phyloP scores from a whole-genome alignment of 2,113 vertebrate genomes.

The Erythrocercus mccallii region DNA sequence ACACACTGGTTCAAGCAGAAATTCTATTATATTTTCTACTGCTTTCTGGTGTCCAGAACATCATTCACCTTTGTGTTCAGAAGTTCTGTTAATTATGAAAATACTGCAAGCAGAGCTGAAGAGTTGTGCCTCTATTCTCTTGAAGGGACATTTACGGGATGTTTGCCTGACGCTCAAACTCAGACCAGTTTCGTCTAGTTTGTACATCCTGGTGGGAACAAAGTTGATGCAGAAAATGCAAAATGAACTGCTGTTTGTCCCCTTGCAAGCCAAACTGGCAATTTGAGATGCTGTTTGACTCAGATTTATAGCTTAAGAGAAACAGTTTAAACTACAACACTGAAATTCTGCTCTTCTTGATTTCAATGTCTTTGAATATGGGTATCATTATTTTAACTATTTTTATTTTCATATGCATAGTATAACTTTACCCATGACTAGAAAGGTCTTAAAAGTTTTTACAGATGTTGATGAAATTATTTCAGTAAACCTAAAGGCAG shows the following conservation, averaged over 20 bases:
- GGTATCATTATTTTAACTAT: neutral
- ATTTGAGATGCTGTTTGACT: neutral
- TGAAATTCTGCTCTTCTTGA: neutral
- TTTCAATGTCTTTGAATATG: neutral
- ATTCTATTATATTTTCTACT: neutral
- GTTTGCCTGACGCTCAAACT: neutral
- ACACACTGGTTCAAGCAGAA: neutral
- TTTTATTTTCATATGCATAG: neutral
- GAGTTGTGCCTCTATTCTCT: neutral
- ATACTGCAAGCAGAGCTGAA: neutral
- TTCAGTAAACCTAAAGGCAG: neutral
- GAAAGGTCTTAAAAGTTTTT: neutral
- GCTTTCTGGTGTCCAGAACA: neutral
- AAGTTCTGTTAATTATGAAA: neutral
- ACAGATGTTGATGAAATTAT: neutral
- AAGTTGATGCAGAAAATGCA: neutral
- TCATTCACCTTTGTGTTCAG: neutral
- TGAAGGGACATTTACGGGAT: neutral
- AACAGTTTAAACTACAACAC: neutral
- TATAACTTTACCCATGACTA: neutral
- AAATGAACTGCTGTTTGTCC: neutral
- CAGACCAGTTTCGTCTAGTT: neutral
- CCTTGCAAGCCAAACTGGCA: neutral
- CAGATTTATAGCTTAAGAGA: neutral
- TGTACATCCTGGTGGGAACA: neutral